A percentile compares a stretch with the other conserved stretches of the same genome.
phyloP scores from a whole-genome alignment of 37 sponge, comb jelly and placozoan genomes.

The Amphimedon queenslandica region DNA sequence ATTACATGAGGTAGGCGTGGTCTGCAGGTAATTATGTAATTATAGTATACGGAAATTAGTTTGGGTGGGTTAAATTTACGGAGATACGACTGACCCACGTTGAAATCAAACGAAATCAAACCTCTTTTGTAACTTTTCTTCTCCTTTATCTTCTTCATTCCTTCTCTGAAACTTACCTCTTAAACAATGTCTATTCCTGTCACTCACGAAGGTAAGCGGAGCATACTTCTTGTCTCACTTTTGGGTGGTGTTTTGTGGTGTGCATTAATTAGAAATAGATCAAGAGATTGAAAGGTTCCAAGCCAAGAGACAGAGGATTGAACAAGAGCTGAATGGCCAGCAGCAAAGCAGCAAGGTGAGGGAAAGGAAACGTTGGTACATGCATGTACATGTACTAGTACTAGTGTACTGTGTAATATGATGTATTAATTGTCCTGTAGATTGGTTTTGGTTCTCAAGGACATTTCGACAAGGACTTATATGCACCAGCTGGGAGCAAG shows the following conservation, averaged over 20 bases:
- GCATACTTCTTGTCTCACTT: too few species aligned
- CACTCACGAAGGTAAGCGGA: neutral
- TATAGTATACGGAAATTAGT: too few species aligned
- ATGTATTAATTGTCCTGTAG: conserved; percentile 11
- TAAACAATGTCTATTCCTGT: neutral
- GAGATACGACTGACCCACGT: too few species aligned
- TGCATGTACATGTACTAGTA: neutral
- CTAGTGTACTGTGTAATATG: neutral
- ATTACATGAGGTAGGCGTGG: too few species aligned
- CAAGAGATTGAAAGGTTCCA: neutral
- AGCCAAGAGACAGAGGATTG: neutral
- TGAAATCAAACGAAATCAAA: too few species aligned
- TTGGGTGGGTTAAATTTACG: too few species aligned
- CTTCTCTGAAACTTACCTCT: too few species aligned
- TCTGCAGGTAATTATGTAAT: too few species aligned
- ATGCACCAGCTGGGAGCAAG: conserved; percentile 19
- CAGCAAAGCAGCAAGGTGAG: neutral
- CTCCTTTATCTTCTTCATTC: too few species aligned
- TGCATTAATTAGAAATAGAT: neutral
- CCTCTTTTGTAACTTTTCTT: too few species aligned
- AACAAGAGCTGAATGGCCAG: too few species aligned
- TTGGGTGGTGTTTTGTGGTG: too few species aligned
- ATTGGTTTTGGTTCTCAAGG: conserved; percentile 57
- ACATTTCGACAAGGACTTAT: conserved; percentile 72
- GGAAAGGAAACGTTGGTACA: neutral